These are phyloP conservation scores for Procambarus virginalis DNA, from an alignment of 1,140 invertebrate genomes.

Conservation along the genomic window DNA sequence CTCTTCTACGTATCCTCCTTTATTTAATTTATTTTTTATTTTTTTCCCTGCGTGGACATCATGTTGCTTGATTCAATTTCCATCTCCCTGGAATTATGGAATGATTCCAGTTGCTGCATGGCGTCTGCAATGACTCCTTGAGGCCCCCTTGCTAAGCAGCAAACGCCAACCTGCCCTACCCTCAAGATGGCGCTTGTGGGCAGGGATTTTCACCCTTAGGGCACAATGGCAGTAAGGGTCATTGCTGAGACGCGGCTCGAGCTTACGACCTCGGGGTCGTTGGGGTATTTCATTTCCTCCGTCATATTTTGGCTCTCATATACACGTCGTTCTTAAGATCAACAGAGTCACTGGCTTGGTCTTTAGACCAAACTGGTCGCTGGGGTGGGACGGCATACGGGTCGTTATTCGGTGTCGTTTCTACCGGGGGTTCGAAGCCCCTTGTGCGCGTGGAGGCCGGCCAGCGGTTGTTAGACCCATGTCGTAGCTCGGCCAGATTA, in stretches of 20 bases:
- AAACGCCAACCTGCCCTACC: neutral
- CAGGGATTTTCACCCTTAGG: neutral
- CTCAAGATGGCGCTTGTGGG: neutral
- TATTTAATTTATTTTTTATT: neutral
- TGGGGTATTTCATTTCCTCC: slow-evolving; percentile 63
- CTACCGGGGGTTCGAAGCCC: neutral
- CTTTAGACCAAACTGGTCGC: neutral
- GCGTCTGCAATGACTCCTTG: slow-evolving; percentile 44
- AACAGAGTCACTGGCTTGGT: slow-evolving; percentile 3
- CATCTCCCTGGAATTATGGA: slow-evolving; percentile 53
- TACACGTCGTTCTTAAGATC: neutral
- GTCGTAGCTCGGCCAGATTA: slow-evolving; percentile 55
- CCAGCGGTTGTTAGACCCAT: slow-evolving; percentile 43
- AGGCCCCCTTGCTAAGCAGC: slow-evolving; percentile 42
- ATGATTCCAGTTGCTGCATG: slow-evolving; percentile 39
- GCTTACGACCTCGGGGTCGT: neutral
- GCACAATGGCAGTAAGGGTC: neutral
- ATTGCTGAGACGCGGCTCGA: neutral
- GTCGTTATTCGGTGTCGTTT: neutral
- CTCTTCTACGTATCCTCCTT: too few species aligned
- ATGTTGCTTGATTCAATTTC: slow-evolving; percentile 51
- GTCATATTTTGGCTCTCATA: slow-evolving; percentile 65
- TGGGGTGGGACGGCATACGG: neutral
- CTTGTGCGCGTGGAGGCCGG: neutral
- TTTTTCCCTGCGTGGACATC: neutral